These are phyloP conservation scores for Eira barbara DNA, from an alignment of 2,113 vertebrate genomes.

Conservation along the genomic window DNA sequence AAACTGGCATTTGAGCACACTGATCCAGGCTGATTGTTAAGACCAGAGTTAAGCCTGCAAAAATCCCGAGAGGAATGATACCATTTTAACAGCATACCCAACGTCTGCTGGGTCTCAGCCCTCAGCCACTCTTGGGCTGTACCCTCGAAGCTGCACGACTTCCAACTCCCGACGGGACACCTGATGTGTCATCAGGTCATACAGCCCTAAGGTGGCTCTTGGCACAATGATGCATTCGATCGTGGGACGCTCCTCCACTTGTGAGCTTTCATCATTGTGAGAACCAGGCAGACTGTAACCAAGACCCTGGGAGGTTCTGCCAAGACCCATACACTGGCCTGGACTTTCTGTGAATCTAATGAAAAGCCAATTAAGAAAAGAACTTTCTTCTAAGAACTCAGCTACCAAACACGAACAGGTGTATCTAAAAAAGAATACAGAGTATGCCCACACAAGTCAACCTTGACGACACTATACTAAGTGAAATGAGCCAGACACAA, in stretches of 20 bases:
- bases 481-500: neutral
- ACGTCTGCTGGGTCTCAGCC: neutral
- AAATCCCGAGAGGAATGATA: neutral
- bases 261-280: neutral
- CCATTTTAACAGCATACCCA: fast-evolving
- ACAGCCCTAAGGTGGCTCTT: neutral
- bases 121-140: fast-evolving
- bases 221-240: neutral
- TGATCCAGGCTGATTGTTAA: neutral
- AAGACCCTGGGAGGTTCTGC: neutral
- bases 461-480: fast-evolving
- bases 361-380: neutral
- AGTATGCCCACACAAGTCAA: fast-evolving
- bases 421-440: neutral
- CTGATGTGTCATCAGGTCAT: fast-evolving
- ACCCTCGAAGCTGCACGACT: neutral
- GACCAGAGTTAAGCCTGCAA: neutral
- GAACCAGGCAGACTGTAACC: neutral
- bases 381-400: neutral
- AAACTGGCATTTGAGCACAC: neutral
- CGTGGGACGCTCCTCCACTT: neutral
- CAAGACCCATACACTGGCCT: neutral
- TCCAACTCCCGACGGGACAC: neutral
- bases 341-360: neutral
- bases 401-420: neutral